Percentiles rank a stretch among this genome's conserved stretches.
phyloP scores from a whole-genome alignment of 2,113 vertebrate genomes.

The Dascyllus trimaculatus region DNA sequence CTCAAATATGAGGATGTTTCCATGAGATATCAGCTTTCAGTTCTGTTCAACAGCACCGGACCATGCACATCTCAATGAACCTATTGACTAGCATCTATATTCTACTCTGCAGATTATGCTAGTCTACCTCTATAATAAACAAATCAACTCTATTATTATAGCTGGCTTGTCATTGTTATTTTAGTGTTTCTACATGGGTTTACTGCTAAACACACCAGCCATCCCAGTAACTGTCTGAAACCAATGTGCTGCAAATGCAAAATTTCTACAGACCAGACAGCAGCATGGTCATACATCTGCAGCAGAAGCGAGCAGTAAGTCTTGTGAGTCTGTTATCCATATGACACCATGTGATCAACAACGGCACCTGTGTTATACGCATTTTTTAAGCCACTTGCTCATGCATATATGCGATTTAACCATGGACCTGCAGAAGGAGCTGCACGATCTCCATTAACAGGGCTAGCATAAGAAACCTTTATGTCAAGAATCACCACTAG shows the following conservation, averaged over 20 bases:
- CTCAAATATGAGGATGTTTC: background rate
- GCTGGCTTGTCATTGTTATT: background rate
- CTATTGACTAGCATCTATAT: background rate
- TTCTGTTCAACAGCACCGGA: background rate
- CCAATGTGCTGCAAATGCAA: background rate
- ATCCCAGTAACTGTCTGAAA: background rate
- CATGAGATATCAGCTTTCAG: background rate
- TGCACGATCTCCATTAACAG: too few species aligned
- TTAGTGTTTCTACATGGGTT: background rate
- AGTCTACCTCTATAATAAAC: background rate
- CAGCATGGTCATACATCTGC: too few species aligned
- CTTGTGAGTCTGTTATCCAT: too few species aligned
- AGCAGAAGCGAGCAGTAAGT: too few species aligned
- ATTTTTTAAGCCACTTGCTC: too few species aligned
- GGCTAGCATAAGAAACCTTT: too few species aligned
- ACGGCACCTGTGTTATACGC: too few species aligned
- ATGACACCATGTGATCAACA: too few species aligned
- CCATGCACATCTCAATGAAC: background rate
- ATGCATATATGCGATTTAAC: too few species aligned
- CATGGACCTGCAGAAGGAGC: too few species aligned
- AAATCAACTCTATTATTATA: background rate
- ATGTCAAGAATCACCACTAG: too few species aligned
- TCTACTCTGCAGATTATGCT: background rate
- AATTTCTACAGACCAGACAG: background rate
- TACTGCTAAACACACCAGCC: background rate